Base-by-base conservation (phyloP, 2,888 invertebrate genomes). In the Drosophila conformis region DNA sequence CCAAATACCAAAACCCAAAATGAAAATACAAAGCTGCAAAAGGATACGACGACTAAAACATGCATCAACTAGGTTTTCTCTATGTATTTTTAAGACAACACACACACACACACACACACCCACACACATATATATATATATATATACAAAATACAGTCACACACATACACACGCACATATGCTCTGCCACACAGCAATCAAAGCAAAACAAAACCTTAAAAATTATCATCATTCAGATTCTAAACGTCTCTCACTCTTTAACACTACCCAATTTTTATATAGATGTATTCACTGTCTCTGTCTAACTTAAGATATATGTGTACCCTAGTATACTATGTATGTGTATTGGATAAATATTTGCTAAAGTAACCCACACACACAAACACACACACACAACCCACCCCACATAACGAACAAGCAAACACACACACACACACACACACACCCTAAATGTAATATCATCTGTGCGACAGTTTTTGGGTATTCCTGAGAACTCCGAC, bases 201-300 rank as follows among this genome's bases (percentile, higher is more conserved):
- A 75, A 61, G 54, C 35, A 71, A 64, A 10, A 25, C 6, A 65
- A 74, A 63, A 78, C 59, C 56, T 51, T 27, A 52, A 68, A 73
- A 76, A 72, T 85, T 85, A 88, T 80, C 80, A 82, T 82, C 80
- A 85, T 82, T 78, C 90, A 76, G 65, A 81, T 70, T 73, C 80
- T 76, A 35, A 78, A 73, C 64, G 79, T 82, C 77, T 81, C 81
- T 82, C 83, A 78, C 80, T 89, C 86, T 80, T 76, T 73, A 78
- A 78, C 82, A 80, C 83, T 76, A 68, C 64, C 76, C 80, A 68
- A 68, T 70, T 82, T 82, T 78, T 81, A 72, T 67, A 89, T 87
- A 89, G 79, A 82, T 89, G 83, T 86, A 85, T 84, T 69, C 79
- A 69, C 89, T 75, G 87, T 84, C 78, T 85, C 86, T 82, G 87